Evolutionary conservation across 2,113 vertebrate genomes (phyloP), one percentile per base, ranked within the genome.

Genomic region (Clinocottus analis): DNA sequence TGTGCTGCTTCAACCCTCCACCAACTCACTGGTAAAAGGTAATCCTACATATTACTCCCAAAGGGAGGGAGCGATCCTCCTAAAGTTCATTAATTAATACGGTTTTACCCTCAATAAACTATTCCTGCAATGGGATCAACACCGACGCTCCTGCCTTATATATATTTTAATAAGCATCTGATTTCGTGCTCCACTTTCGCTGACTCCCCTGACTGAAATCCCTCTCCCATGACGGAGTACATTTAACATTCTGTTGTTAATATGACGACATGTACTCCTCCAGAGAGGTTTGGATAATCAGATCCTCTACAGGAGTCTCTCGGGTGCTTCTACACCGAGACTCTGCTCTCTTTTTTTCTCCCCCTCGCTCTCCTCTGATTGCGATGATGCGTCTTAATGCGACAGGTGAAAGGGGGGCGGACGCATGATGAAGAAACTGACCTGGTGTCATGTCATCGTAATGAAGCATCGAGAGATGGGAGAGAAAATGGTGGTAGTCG

Each of bases 391-490:
- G 43, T 81, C 75, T 79, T 62, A 75, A 62, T n/a, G 53, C 11
- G 1, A 5, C 72, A 64, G 51, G 58, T 77, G 55, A 79, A 53
- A 47, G 19, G 21, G 21, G 29, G 29, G 29, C 2, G 35, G 39
- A 61, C n/a, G 19, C 11, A 13, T n/a, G 3, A 11, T 4, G 11
- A 25, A 63, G 19, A 72, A 4, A 51, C 39, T 11, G 56, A 45
- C 59, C 72, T 53, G 80, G 17, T 76, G 86, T 81, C 86, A 37
- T 78, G 86, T 87, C 80, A 85, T 66, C 74, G 72, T 87, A 87
- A 91, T 85, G 74, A 84, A 85, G 69, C 81, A 83, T 77, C 85
- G 39, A 55, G 80, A 87, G 86, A 90, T 35, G 56, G n/a, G n/a
- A n/a, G n/a, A n/a, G n/a, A n/a, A n/a, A n/a, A n/a, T n/a, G n/a